These are phyloP conservation scores for Dimorphilus gyrociliatus DNA, from an alignment of 2,888 invertebrate genomes.

Conservation along the genomic window DNA sequence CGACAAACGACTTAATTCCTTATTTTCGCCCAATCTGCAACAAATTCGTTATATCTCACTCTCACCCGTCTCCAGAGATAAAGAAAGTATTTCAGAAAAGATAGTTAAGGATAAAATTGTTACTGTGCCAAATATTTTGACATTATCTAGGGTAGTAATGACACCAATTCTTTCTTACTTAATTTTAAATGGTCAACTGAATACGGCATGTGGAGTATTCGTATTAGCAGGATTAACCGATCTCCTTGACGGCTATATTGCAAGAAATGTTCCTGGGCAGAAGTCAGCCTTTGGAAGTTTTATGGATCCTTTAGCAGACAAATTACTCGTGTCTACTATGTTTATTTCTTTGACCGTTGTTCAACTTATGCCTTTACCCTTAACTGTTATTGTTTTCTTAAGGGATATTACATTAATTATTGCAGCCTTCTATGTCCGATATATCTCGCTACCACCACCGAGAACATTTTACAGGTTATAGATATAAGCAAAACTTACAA, in stretches of 20 bases:
- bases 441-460: conserved; percentile 69
- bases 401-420: conserved; percentile 64
- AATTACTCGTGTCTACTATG: conserved; percentile 71
- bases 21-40: no score
- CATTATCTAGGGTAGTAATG: conserved; percentile 61
- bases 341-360: conserved; percentile 72
- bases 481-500: no score
- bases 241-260: conserved; percentile 89
- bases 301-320: conserved; percentile 90
- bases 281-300: conserved; percentile 83
- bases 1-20: no score
- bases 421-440: conserved; percentile 77
- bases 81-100: no score
- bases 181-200: conserved; percentile 62
- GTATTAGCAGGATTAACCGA: conserved; percentile 76
- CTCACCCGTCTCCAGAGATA: no score
- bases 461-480: no score
- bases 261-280: conserved; percentile 74
- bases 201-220: conserved; percentile 60
- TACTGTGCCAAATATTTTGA: conserved; percentile 81
- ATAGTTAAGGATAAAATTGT: conserved; percentile 76
- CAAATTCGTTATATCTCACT: no score
- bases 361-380: conserved; percentile 55
- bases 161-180: conserved; percentile 78
- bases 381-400: conserved; percentile 61